Percentiles rank a stretch among this genome's conserved stretches.
These are phyloP conservation scores for Parauchenoglanis punctatus DNA, from an alignment of 2,797 vertebrate genomes.

Conservation along the genomic window DNA sequence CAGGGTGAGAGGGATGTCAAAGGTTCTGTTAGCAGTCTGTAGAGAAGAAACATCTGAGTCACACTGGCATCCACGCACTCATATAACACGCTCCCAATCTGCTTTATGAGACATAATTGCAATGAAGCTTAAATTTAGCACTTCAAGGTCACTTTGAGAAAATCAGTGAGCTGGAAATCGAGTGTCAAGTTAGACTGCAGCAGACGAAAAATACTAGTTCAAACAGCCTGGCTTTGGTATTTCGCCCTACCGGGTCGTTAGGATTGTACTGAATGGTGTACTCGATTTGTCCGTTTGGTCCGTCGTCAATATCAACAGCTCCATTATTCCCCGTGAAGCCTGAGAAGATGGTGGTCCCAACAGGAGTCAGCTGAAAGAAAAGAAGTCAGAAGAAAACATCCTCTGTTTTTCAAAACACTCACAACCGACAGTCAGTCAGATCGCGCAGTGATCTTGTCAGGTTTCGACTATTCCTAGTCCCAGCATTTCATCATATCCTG, in stretches of 20 bases:
- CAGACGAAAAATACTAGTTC: not conserved
- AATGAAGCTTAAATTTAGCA: not conserved
- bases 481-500: slow-evolving; percentile 36
- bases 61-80: slow-evolving; percentile 8
- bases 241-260: slow-evolving; percentile 82
- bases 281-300: slow-evolving; percentile 96
- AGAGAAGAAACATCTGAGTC: slow-evolving; percentile 38
- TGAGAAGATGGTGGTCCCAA: slow-evolving; percentile 95
- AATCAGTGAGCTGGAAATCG: not conserved
- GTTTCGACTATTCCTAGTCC: not conserved
- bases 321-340: slow-evolving; percentile 92
- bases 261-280: slow-evolving; percentile 94
- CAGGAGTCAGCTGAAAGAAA: slow-evolving; percentile 86
- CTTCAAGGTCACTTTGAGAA: not conserved
- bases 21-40: slow-evolving; percentile 90
- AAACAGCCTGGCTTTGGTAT: not conserved
- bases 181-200: not conserved
- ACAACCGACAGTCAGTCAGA: not conserved
- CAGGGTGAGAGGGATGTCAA: slow-evolving; percentile 93
- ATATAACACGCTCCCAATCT: not conserved
- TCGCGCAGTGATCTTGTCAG: not conserved
- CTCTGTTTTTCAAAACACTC: not conserved
- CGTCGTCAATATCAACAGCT: slow-evolving; percentile 93
- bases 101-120: not conserved
- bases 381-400: not conserved